Evolutionary conservation across 1,140 invertebrate genomes (phyloP).

Genomic region (Pseudobourletiella spinata): DNA sequence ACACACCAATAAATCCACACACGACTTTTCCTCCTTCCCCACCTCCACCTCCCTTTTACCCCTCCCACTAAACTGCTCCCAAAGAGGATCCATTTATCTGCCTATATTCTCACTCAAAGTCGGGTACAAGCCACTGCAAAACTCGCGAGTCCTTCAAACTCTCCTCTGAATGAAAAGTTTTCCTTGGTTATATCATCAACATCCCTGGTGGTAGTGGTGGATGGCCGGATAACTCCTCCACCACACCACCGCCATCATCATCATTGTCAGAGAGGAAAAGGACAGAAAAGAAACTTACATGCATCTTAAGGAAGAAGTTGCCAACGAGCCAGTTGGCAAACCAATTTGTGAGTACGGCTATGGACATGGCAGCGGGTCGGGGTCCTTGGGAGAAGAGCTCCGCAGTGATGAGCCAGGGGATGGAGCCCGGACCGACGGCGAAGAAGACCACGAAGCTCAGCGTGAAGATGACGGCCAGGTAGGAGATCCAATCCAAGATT

Average conservation of each 20-base stretch:
- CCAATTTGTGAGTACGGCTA: constrained; percentile 97
- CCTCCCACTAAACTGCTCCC: no score
- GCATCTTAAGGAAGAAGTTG: constrained; percentile 86
- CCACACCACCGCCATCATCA: neutral
- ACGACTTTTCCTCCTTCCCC: neutral
- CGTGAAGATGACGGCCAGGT: constrained; percentile 86
- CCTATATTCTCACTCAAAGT: no score
- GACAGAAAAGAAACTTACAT: constrained; percentile 48
- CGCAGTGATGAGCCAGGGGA: constrained; percentile 98
- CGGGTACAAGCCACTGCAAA: no score
- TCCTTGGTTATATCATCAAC: no score
- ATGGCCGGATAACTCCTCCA: no score
- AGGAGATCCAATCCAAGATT: constrained; percentile 96
- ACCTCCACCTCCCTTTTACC: neutral
- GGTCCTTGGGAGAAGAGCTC: constrained; percentile 97
- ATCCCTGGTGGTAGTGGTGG: no score
- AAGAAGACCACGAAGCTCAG: constrained; percentile 94
- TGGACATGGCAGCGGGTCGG: constrained; percentile 92
- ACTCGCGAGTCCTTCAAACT: no score
- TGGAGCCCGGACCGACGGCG: constrained; percentile 89
- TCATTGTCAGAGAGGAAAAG: neutral
- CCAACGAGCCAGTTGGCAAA: constrained; percentile 95
- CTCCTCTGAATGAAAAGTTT: no score
- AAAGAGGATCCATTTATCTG: no score
- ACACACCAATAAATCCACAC: neutral